Evolutionary conservation across 1,140 invertebrate genomes (phyloP), one percentile per base, ranked within the genome.

Genomic region (Coelopa frigida): DNA sequence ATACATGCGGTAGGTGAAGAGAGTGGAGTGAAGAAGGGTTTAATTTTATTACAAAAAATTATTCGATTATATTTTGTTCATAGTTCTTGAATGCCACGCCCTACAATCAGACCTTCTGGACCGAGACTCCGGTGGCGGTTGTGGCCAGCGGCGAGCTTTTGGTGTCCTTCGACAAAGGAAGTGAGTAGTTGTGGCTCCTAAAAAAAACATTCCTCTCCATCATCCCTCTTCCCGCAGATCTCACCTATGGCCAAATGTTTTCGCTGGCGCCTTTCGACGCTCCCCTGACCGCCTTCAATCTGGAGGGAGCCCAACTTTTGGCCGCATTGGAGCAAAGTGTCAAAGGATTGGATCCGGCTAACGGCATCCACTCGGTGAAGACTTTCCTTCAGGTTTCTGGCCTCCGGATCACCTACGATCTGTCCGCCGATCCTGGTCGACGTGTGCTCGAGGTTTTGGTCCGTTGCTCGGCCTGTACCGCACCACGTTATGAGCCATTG

Each of bases 141-240:
- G 51, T 49, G 3, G 87, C 87, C 62, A 68, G 78, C 0, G 87
- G 87, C 5, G 83, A 82, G n/a, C 72, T 90, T 12, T 71, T 87
- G 27, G 73, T 59, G 63, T 76, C 54, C 59, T 85, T 73, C 51
- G 70, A 52, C 40, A 73, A 58, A 29, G 74, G 71, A 61, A 71
- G 73, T 76, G 59, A 64, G 58, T 62, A 21, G 35, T 21, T 29
- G 8, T n/a, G n/a, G n/a, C n/a, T n/a, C n/a, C n/a, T n/a, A n/a
- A n/a, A 29, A 8, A 10, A 14, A 29, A 29, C 8, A 14, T n/a
- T 39, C 0, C 20, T 27, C 20, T n/a, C 17, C 17, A 14, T 46
- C 40, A 20, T 29, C 29, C 27, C n/a, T n/a, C n/a, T n/a, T n/a
- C 27, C 27, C 64, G 4, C 70, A 66, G 77, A 75, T 39, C 75